Base-by-base conservation (phyloP, 37 sponge, comb jelly and placozoan species). In the Cladorhizidae sp. region DNA sequence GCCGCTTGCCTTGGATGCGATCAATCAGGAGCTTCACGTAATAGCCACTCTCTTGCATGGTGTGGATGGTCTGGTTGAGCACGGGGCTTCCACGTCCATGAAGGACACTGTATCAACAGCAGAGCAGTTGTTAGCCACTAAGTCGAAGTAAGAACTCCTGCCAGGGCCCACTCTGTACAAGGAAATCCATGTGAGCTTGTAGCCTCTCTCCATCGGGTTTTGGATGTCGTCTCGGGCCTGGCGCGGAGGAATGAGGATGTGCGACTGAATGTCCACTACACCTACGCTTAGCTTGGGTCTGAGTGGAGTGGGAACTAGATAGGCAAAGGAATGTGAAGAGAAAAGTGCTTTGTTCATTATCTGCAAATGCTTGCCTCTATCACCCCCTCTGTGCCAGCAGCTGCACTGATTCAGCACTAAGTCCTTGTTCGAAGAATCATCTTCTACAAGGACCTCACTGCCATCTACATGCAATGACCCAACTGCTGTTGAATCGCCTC, bases 101-200 rank as follows among this genome's bases (percentile, higher is more conserved):
- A 22, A 42, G 0, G 54, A 69, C 28, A 39, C 22, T n/a, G 78
- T 72, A 26, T 80, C 78, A 5, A 78, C 78, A 25, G 25, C 22
- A 28, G 65, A 64, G 38, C 74, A 63, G 67, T 88, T 88, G 26
- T 62, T 72, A 5, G 82, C 52, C 22, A 82, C 52, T 14, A 88
- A 38, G 35, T 85, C 85, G 29, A 85, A 75, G 39, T 31, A 67
- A 31, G 65, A 28, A 11, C 52, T 64, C 5, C 43, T 23, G 33
- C 3, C 1, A 2, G 74, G 64, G 8, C 83, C 83, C 22, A 64
- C 49, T 37, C 52, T n/a, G 50, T 83, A 74, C 0, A 75, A 37
- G 0, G 83, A 29, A 0, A 50, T 45, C 67, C 75, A 83, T 1
- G 64, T 64, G 0, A 83, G 43, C 35, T 83, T 74, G 29, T 83